Base-by-base conservation (phyloP, 64 coral and sea anemone genomes). In the Montipora sp. region DNA sequence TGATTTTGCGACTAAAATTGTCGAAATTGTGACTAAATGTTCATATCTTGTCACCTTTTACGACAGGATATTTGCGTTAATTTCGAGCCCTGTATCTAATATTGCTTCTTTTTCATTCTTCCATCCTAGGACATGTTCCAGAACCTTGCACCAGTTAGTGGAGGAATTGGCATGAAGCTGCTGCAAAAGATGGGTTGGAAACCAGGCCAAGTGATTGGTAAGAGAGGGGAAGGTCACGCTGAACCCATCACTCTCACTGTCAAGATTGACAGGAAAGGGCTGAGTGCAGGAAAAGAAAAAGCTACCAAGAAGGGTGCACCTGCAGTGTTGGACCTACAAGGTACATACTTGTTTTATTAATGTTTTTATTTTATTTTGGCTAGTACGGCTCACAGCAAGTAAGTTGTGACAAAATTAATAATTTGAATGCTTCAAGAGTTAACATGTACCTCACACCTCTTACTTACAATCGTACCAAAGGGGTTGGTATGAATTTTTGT, bases 141-240 rank as follows among this genome's bases (percentile, higher is more conserved):
- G 8, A 99, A 99, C 72, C 77, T 99, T 46, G 79, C 87, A 46
- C 98, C 98, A 78, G 73, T 99, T 4, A 75, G 20, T 68, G 89
- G 93, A 59, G 98, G 98, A 16, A 89, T 99, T 73, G 98, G 98
- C 8, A 99, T 99, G 98, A 99, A 89, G 48, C 94, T 99, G 15
- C 95, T 99, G 23, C 94, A 96, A 51, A 99, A 99, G 59, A 99
- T 99, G 98, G 98, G 98, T 43, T 99, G 98, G 98, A 87, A 89
- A 59, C 98, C 98, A 47, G 98, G 98, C n/a, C 98, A 99, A 57
- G 98, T 96, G 4, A 90, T 99, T 65, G 98, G 98, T n/a, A 99
- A 96, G 47, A 96, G 94, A 63, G 98, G 98, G 3, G 92, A 99
- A 85, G 98, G 98, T 3, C 86, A 90, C 60, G 89, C 88, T 4